phyloP scores from a whole-genome alignment of 1,140 invertebrate genomes.

The Anoplophora glabripennis region DNA sequence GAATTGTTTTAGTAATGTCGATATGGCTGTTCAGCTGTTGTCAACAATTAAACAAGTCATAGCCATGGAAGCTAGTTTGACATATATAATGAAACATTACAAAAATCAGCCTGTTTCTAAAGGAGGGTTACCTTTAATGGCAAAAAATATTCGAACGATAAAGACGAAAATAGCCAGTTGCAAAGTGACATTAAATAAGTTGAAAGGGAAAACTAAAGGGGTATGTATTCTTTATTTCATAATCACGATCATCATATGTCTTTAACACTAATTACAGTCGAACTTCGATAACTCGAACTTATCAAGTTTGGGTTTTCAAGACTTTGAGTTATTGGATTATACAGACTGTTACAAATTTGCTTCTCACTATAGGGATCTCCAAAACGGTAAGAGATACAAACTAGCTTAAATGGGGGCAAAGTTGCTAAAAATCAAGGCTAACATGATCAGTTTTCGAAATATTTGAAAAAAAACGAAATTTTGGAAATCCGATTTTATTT shows the following conservation, averaged over 20 bases:
- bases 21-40: conserved; percentile 34
- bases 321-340: too few relatives aligned
- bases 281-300: too few relatives aligned
- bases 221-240: conserved; percentile 14
- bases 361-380: too few relatives aligned
- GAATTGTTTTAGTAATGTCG: conserved; percentile 35
- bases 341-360: too few relatives aligned
- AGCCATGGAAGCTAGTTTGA: conserved; percentile 39
- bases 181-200: conserved; percentile 15
- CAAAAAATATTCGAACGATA: conserved; percentile 15
- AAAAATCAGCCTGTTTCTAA: conserved; percentile 14
- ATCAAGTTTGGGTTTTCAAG: too few relatives aligned
- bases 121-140: conserved; percentile 10
- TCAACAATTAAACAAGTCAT: conserved; percentile 36
- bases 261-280: too few relatives aligned
- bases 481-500: too few relatives aligned
- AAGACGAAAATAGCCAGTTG: conserved; percentile 14
- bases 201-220: conserved; percentile 9
- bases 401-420: too few relatives aligned
- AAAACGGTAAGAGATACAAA: too few relatives aligned
- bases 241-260: neutral
- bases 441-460: too few relatives aligned
- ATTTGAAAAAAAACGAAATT: too few relatives aligned
- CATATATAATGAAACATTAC: conserved; percentile 32
- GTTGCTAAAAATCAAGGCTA: too few relatives aligned